Evolutionary conservation across 2,797 vertebrate genomes (phyloP), one percentile per base, ranked within the genome.

Genomic region (Meriones psammophilus): DNA sequence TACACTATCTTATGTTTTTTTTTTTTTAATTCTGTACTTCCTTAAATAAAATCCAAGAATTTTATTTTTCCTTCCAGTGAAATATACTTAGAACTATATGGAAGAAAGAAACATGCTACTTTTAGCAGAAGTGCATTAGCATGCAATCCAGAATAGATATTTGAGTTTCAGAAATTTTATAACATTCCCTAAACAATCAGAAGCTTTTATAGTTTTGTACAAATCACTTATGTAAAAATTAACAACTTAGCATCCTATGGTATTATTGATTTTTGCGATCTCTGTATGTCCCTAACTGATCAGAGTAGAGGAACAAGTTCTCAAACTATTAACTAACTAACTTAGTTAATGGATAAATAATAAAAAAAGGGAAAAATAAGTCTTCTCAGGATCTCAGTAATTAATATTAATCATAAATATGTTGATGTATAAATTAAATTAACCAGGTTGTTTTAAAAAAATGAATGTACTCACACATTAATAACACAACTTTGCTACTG

Each of bases 311-410:
- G 30, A 74, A 2, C 3, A 81, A 74, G 33, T 6, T 78, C n/a
- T 46, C 10, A 66, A 18, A n/a, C 26, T 12, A 42, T 15, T 46
- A 68, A 50, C 10, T 46, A 68, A 50, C 10, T 42, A 39, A 39
- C 22, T 10, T 1, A 39, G 36, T 22, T 2, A 50, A 14, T 4
- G 1, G n/a, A 36, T 4, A 7, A 26, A 36, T 2, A 36, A 15
- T 14, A 22, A 20, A 79, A 42, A 24, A 56, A 78, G 1, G 1
- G 7, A 66, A 56, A 85, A 20, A 96, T 5, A 3, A 73, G 0
- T 1, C 0, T 0, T 76, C 85, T 92, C 4, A 18, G 14, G 5
- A 3, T 89, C 3, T 10, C 30, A 89, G 28, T 0, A 58, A 18
- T 87, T 26, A 69, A 89, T 54, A 9, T 74, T 60, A 56, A 39